Evolutionary conservation across 2,797 vertebrate species (phyloP).

Genomic region (Paguma larvata): DNA sequence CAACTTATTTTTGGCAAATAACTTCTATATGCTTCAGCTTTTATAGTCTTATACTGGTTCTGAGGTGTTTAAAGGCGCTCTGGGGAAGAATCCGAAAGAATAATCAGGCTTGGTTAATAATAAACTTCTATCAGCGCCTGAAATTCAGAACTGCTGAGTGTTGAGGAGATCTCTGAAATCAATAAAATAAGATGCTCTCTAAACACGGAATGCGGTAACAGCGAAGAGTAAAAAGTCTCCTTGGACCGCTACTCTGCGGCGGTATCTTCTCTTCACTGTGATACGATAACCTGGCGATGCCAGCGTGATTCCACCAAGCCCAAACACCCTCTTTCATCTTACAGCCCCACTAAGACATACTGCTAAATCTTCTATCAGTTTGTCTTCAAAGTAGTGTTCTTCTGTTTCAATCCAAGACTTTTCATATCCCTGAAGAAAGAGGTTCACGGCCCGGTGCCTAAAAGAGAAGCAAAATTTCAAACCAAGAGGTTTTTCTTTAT

Average conservation of each 20-base stretch:
- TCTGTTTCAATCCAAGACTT: conserved; percentile 99
- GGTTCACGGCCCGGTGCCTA: conserved; percentile 96
- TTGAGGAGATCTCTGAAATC: neutral
- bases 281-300: neutral
- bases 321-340: neutral
- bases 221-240: neutral
- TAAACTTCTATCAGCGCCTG: neutral
- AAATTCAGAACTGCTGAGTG: neutral
- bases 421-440: conserved; percentile 98
- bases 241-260: fast-evolving
- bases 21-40: neutral
- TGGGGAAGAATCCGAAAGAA: neutral
- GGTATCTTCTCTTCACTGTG: neutral
- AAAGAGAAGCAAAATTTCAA: conserved; percentile 69
- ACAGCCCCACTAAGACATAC: conserved; percentile 88
- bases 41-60: neutral
- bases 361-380: conserved; percentile 97
- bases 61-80: neutral
- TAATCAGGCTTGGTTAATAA: neutral
- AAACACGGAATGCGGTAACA: neutral
- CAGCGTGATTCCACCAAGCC: neutral
- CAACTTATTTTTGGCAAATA: neutral
- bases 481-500: neutral
- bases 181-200: neutral
- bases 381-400: conserved; percentile 98